Evolutionary conservation across 2,888 invertebrate species (phyloP).

Genomic region (Anticlea derivata): DNA sequence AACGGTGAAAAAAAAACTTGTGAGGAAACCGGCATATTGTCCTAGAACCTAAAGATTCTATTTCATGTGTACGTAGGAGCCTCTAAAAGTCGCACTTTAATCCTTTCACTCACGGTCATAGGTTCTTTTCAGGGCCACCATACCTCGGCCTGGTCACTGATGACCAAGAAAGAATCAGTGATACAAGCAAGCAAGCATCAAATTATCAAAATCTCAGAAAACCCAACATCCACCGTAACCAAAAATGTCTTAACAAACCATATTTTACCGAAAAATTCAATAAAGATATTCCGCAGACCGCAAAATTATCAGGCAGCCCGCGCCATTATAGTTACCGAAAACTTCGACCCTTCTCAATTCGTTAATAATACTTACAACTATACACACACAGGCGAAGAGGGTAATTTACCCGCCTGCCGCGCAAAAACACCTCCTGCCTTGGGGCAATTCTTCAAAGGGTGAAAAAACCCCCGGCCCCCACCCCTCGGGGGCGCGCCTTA

Average conservation of each 20-base stretch:
- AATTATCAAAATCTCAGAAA: background rate
- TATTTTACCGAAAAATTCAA: conserved; percentile 33
- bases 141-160: no score
- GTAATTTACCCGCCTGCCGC: conserved; percentile 49
- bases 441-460: conserved; percentile 83
- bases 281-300: conserved; percentile 20
- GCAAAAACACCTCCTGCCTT: conserved; percentile 73
- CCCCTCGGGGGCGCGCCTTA: conserved; percentile 70
- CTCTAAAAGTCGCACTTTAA: no score
- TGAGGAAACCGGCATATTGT: no score
- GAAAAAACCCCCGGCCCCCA: conserved; percentile 69
- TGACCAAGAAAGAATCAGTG: no score
- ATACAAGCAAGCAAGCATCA: no score
- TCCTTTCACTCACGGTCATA: no score
- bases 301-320: conserved; percentile 32
- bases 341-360: conserved; percentile 77
- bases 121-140: no score
- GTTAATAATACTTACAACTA: conserved; percentile 71
- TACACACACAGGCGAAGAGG: conserved; percentile 55
- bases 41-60: no score
- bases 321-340: conserved; percentile 58
- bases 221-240: conserved; percentile 6
- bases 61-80: no score
- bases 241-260: conserved; percentile 5
- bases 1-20: no score